Evolutionary conservation across 2,888 invertebrate species (phyloP).

Genomic region (Rhopalosiphum nymphaeae): DNA sequence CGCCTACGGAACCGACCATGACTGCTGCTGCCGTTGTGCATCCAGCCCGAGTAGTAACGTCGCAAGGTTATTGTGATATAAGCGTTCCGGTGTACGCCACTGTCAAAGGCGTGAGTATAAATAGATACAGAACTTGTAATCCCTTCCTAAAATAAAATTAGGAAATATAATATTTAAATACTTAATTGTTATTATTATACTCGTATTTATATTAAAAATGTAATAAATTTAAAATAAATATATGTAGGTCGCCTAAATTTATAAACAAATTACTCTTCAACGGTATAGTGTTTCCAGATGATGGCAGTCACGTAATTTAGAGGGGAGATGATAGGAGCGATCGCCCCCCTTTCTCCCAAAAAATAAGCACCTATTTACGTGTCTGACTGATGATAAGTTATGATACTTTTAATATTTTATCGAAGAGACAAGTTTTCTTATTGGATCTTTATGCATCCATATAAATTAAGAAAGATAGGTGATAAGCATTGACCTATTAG

Average conservation of each 20-base stretch:
- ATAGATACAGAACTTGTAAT: no score
- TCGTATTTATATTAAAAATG: background rate
- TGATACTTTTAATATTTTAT: background rate
- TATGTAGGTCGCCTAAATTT: background rate
- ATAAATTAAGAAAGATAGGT: background rate
- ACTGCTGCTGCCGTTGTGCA: background rate
- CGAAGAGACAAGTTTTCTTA: background rate
- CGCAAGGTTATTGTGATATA: conserved; percentile 88
- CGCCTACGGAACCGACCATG: conserved; percentile 60
- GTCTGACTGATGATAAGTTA: background rate
- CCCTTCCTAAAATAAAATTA: background rate
- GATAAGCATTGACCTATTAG: background rate
- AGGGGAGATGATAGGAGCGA: no score
- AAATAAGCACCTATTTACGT: no score
- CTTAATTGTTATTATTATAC: background rate
- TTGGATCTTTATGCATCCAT: background rate
- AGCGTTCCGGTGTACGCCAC: conserved; percentile 96
- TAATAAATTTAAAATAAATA: background rate
- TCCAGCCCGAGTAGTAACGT: conserved; percentile 39
- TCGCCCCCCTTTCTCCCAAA: no score
- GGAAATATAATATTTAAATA: background rate
- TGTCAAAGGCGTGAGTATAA: conserved; percentile 84
- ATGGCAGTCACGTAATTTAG: no score
- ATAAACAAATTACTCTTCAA: background rate
- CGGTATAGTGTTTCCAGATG: background rate